phyloP scores from a whole-genome alignment of 2,113 vertebrate species.

The Notechis scutatus region DNA sequence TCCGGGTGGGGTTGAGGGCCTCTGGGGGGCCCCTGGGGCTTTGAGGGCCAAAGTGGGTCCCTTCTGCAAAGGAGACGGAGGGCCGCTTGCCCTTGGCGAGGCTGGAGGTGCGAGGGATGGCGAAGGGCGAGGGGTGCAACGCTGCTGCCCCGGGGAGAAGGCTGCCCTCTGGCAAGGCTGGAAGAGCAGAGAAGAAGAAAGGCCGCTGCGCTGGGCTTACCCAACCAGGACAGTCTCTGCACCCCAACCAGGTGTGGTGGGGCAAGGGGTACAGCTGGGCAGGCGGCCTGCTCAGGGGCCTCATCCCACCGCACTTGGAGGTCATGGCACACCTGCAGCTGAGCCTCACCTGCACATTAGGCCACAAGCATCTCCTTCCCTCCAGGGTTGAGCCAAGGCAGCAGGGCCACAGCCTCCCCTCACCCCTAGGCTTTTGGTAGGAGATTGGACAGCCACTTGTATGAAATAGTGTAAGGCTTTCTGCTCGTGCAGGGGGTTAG shows the following conservation, averaged over 20 bases:
- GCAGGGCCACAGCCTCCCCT: not conserved
- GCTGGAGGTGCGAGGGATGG: constrained; percentile 95
- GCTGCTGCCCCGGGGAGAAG: constrained; percentile 71
- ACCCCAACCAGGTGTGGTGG: not conserved
- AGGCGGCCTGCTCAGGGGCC: not conserved
- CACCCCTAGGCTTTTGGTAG: not conserved
- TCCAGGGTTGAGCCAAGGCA: not conserved
- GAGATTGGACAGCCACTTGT: not conserved
- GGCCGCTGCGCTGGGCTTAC: rapidly evolving
- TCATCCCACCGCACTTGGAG: not conserved
- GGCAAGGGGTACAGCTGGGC: not conserved
- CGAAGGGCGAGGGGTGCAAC: constrained; percentile 78
- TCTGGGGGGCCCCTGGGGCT: constrained; percentile 61
- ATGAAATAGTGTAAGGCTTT: not conserved
- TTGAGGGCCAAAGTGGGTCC: constrained; percentile 85
- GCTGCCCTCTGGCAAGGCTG: constrained; percentile 54
- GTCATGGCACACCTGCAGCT: not conserved
- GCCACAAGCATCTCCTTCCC: not conserved
- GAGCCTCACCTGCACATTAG: not conserved
- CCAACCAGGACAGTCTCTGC: not conserved
- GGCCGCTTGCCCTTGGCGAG: constrained; percentile 89
- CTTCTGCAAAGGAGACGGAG: constrained; percentile 93
- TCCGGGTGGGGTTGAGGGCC: constrained; percentile 61
- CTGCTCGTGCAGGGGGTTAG: not conserved
- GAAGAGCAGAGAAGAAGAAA: constrained; percentile 49